Evolutionary conservation across 2,888 invertebrate genomes (phyloP).

Genomic region (Megaustenia siamemsis): DNA sequence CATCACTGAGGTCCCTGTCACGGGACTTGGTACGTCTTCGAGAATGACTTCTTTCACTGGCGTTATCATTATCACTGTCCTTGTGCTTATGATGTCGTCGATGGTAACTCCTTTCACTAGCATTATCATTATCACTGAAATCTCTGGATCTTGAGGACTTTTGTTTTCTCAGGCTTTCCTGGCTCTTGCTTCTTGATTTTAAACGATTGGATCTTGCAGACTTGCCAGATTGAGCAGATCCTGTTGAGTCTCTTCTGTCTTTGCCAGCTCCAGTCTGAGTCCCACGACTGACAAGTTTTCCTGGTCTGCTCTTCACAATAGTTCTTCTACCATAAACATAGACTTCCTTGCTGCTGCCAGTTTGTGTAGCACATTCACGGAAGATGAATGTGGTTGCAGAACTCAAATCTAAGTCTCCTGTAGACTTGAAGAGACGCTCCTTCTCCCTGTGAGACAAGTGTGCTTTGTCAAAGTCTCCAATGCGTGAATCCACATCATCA

Average conservation of each 20-base stretch:
- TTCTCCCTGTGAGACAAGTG: constrained; percentile 64
- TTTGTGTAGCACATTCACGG: constrained; percentile 71
- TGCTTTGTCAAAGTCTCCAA: constrained; percentile 64
- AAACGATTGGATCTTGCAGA: constrained; percentile 24
- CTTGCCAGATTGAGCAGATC: constrained; percentile 40
- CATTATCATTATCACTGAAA: constrained; percentile 13
- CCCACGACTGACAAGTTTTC: constrained; percentile 61
- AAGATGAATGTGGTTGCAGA: constrained; percentile 67
- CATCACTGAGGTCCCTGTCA: background rate
- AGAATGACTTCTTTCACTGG: background rate
- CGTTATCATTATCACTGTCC: constrained; percentile 45
- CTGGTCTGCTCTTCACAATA: constrained; percentile 41
- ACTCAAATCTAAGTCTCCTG: constrained; percentile 68
- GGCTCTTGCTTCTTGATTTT: constrained; percentile 47
- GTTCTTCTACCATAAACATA: constrained; percentile 60
- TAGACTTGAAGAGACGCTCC: constrained; percentile 67
- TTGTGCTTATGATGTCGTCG: background rate
- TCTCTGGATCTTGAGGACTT: constrained; percentile 35
- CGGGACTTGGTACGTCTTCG: background rate
- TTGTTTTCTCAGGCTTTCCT: constrained; percentile 43
- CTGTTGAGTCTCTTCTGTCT: constrained; percentile 45
- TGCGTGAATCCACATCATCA: constrained; percentile 70
- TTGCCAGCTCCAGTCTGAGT: constrained; percentile 33
- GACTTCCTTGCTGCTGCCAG: constrained; percentile 63
- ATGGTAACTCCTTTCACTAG: constrained; percentile 20